Conservation (phyloP, 2,888 invertebrate genomes). For the Dasysyrphus tricinctus region DNA sequence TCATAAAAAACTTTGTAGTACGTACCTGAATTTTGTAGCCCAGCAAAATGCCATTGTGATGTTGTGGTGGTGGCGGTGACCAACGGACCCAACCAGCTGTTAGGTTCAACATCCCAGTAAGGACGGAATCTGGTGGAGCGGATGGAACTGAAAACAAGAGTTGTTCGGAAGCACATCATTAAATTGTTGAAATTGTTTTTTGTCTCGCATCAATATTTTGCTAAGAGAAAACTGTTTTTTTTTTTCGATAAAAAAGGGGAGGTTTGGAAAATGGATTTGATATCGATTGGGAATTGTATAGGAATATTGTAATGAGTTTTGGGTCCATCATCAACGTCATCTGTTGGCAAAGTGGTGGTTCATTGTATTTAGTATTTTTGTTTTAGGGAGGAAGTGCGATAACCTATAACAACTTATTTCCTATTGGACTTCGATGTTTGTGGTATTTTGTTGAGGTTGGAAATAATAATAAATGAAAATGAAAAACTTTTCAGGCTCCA, state of each 20-base stretch:
- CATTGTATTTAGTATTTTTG: constrained; percentile 24
- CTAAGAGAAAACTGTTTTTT: constrained; percentile 39
- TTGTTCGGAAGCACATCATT: constrained; percentile 61
- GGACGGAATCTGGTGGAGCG: constrained; percentile 91
- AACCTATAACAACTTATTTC: constrained; percentile 36
- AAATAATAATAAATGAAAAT: constrained; percentile 3
- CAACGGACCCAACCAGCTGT: constrained; percentile 92
- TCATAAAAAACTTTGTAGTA: constrained; percentile 54
- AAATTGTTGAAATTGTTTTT: constrained; percentile 60
- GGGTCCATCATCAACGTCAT: constrained; percentile 40
- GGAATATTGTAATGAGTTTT: constrained; percentile 32
- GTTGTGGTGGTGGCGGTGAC: constrained; percentile 91
- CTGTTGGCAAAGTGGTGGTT: constrained; percentile 19
- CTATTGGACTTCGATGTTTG: constrained; percentile 53
- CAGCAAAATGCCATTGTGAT: constrained; percentile 88
- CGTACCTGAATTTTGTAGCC: constrained; percentile 86
- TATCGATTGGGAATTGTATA: constrained; percentile 1
- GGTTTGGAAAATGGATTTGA: background rate
- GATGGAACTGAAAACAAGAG: constrained; percentile 86
- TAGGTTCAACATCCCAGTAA: constrained; percentile 91
- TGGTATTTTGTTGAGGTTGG: constrained; percentile 33
- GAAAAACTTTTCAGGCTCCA: constrained; percentile 3
- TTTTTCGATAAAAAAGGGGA: background rate
- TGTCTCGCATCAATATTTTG: constrained; percentile 42
- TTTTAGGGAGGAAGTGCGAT: constrained; percentile 1